Conservation (phyloP, 1,140 invertebrate genomes). For the Cydia pomonella region DNA sequence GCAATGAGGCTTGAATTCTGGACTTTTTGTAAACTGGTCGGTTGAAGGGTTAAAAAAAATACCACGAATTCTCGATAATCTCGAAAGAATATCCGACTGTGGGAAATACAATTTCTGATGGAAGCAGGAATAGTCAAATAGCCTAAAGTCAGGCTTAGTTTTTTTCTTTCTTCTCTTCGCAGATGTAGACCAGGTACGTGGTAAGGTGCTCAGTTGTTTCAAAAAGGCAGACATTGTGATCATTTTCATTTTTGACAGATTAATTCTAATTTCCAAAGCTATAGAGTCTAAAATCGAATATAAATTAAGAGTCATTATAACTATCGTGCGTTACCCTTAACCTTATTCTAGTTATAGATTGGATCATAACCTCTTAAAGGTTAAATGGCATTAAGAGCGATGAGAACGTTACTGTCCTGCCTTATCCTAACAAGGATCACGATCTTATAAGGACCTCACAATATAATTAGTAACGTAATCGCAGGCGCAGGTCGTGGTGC, state of each 20-base stretch:
- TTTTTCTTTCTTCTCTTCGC: too few species aligned
- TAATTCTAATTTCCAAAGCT: not conserved
- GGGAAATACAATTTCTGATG: too few species aligned
- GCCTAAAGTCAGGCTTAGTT: too few species aligned
- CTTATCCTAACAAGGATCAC: slow-evolving; percentile 56
- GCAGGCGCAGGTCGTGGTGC: slow-evolving; percentile 32
- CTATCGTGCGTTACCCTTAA: not conserved
- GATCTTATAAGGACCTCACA: slow-evolving; percentile 46
- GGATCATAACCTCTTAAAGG: not conserved
- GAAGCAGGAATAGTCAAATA: too few species aligned
- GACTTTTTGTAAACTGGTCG: too few species aligned
- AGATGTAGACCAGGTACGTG: too few species aligned
- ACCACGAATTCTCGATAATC: too few species aligned
- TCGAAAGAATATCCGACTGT: too few species aligned
- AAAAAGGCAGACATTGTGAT: too few species aligned
- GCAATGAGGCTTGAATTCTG: too few species aligned
- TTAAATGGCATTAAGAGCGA: slow-evolving; percentile 8
- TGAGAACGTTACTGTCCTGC: slow-evolving; percentile 21
- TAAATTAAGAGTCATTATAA: not conserved
- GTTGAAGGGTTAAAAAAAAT: too few species aligned
- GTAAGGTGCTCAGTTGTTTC: too few species aligned
- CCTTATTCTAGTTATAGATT: not conserved
- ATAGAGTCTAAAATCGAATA: not conserved
- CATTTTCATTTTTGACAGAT: not conserved
- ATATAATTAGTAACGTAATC: slow-evolving; percentile 59